Evolutionary conservation across 2,113 vertebrate genomes (phyloP).

Genomic region (Smithornis capensis): DNA sequence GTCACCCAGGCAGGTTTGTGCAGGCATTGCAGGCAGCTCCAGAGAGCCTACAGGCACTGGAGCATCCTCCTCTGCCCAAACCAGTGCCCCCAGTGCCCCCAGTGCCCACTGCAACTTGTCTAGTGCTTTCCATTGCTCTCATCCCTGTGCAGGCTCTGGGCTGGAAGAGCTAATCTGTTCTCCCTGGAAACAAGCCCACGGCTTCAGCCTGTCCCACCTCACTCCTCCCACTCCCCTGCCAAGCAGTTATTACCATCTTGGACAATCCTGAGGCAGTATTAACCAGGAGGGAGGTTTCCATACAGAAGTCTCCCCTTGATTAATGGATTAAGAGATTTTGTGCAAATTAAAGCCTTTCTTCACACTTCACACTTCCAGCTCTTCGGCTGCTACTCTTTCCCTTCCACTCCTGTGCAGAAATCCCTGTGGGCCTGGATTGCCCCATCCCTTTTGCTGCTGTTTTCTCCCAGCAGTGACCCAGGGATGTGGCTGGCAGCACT

Average conservation of each 20-base stretch:
- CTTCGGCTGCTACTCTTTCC: neutral
- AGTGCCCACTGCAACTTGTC: neutral
- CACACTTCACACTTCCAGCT: neutral
- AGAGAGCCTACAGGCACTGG: neutral
- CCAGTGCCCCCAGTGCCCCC: neutral
- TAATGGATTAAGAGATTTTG: neutral
- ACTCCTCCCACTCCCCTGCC: neutral
- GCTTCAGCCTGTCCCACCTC: neutral
- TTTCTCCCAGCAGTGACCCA: neutral
- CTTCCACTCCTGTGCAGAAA: neutral
- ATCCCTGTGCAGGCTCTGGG: neutral
- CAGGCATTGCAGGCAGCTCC: neutral
- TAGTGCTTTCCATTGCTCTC: fast-evolving
- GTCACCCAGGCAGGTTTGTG: neutral
- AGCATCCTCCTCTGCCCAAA: neutral
- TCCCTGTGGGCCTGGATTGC: neutral
- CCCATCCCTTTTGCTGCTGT: neutral
- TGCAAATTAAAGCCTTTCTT: slow-evolving; percentile 22
- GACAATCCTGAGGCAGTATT: neutral
- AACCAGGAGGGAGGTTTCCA: neutral
- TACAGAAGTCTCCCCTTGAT: neutral
- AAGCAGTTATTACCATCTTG: neutral
- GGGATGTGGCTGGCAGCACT: neutral
- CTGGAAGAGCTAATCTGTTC: neutral
- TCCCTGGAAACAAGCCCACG: neutral